These are phyloP conservation scores for Mylabris phalerata DNA, from an alignment of 1,140 invertebrate species.

Conservation along the genomic window DNA sequence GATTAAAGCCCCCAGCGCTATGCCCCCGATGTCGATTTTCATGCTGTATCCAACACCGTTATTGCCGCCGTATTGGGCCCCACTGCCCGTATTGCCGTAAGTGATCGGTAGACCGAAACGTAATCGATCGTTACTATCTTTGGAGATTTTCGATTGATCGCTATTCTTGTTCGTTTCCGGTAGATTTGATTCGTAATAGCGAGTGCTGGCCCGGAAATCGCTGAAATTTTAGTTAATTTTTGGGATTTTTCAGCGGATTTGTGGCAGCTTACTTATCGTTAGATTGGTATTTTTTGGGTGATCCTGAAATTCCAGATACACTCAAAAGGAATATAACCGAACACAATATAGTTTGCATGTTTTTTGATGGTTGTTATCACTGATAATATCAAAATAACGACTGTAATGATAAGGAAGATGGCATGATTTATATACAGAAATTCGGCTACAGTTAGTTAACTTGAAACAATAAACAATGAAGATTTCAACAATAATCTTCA, in stretches of 20 bases:
- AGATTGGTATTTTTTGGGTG: slow-evolving; percentile 20
- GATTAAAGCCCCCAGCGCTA: slow-evolving; percentile 67
- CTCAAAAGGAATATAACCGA: background rate
- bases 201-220: slow-evolving; percentile 34
- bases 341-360: background rate
- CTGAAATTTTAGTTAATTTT: slow-evolving; percentile 12
- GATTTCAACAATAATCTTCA: slow-evolving; percentile 18
- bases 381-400: background rate
- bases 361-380: background rate
- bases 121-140: slow-evolving; percentile 22
- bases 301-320: background rate
- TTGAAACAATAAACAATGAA: slow-evolving; percentile 23
- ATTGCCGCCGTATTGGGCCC: slow-evolving; percentile 37
- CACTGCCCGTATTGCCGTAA: slow-evolving; percentile 29
- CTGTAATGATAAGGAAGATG: slow-evolving; percentile 1
- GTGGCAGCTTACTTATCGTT: slow-evolving; percentile 14
- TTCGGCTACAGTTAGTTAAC: slow-evolving; percentile 14
- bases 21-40: slow-evolving; percentile 75
- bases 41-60: slow-evolving; percentile 51
- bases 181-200: slow-evolving; percentile 34
- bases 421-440: slow-evolving; percentile 15
- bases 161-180: slow-evolving; percentile 5
- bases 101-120: slow-evolving; percentile 30
- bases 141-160: slow-evolving; percentile 23
- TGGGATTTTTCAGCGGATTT: background rate